Conservation (phyloP, 2,888 invertebrate species). For the Pyrgus malvae region DNA sequence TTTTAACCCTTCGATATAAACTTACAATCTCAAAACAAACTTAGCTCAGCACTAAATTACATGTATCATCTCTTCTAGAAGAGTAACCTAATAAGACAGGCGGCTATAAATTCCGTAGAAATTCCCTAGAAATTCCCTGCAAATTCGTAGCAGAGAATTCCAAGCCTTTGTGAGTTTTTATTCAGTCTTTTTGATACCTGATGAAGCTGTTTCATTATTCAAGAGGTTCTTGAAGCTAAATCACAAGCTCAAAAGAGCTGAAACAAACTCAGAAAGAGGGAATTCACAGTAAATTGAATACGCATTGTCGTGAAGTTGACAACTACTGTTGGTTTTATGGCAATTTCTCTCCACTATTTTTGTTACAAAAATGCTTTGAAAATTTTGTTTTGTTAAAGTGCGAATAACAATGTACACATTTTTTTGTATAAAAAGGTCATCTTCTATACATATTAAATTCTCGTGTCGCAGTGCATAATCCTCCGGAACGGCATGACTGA, state of each 20-base stretch:
- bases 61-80: neutral
- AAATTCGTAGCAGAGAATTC: constrained; percentile 6
- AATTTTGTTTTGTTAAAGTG: too few species aligned
- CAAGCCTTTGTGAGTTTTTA: constrained; percentile 9
- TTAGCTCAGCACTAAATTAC: neutral
- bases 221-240: neutral
- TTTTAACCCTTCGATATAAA: too few species aligned
- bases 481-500: too few species aligned
- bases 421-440: too few species aligned
- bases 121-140: too few species aligned
- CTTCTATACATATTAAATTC: too few species aligned
- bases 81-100: constrained; percentile 4
- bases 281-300: constrained; percentile 2
- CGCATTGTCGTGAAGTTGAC: too few species aligned
- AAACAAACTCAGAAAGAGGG: neutral
- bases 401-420: too few species aligned
- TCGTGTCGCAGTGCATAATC: too few species aligned
- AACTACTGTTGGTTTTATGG: too few species aligned
- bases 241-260: neutral
- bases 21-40: neutral
- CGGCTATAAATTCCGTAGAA: constrained; percentile 7
- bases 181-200: constrained; percentile 16
- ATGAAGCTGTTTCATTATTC: constrained; percentile 26
- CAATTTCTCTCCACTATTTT: too few species aligned
- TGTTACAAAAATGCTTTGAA: too few species aligned